phyloP scores from a whole-genome alignment of 2,113 vertebrate species.

The Arenaria interpres region DNA sequence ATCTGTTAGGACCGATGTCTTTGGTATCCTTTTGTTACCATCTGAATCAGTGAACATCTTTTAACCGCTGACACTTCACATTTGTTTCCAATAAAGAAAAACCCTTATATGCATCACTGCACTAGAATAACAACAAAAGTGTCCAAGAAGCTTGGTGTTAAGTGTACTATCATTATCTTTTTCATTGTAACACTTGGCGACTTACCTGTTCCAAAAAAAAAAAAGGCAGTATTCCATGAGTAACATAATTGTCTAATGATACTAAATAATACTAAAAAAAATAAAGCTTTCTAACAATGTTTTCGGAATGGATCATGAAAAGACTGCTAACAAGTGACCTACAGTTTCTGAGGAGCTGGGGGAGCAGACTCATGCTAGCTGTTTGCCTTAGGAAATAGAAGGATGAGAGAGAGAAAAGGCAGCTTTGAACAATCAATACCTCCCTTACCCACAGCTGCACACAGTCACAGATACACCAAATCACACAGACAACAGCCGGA shows the following conservation, averaged over 20 bases:
- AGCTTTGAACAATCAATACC: not conserved
- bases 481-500: rapidly evolving
- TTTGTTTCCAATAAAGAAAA: not conserved
- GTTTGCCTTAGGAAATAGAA: not conserved
- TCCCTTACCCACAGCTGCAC: not conserved
- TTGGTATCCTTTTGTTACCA: not conserved
- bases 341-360: not conserved
- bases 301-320: not conserved
- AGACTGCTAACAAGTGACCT: not conserved
- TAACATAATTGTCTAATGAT: not conserved
- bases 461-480: not conserved
- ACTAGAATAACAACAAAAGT: not conserved
- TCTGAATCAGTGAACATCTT: not conserved
- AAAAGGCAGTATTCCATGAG: not conserved
- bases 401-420: not conserved
- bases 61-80: not conserved
- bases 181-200: not conserved
- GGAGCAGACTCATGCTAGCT: not conserved
- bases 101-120: not conserved
- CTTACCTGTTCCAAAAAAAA: not conserved
- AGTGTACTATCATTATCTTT: not conserved
- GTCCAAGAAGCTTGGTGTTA: not conserved
- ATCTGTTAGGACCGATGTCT: not conserved
- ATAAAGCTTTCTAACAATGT: not conserved
- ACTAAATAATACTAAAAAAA: not conserved